Evolutionary conservation across 2,797 vertebrate species (phyloP).

Genomic region (Thripadectes ignobilis): DNA sequence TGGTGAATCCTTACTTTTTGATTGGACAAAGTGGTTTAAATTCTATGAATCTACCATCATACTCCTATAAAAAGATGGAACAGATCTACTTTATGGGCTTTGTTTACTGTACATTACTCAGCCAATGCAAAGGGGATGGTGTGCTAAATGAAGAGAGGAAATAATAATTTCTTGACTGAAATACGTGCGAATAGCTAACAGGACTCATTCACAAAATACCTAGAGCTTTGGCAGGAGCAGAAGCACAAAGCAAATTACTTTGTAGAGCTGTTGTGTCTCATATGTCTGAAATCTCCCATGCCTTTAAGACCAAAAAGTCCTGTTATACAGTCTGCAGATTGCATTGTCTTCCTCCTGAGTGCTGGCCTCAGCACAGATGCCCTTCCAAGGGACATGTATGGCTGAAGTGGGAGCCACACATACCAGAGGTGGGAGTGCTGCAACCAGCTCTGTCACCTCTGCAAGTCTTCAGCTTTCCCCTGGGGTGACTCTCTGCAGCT

Average conservation of each 20-base stretch:
- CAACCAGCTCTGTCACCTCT: neutral
- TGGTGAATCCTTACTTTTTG: neutral
- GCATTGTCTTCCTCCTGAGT: neutral
- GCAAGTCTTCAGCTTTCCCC: neutral
- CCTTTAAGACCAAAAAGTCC: neutral
- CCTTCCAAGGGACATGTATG: neutral
- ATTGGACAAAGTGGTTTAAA: neutral
- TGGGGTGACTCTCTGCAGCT: rapidly evolving
- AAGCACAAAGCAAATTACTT: neutral
- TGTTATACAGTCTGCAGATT: neutral
- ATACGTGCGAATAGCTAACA: neutral
- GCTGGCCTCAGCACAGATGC: neutral
- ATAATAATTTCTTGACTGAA: neutral
- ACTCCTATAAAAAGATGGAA: neutral
- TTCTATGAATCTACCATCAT: neutral
- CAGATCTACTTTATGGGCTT: neutral
- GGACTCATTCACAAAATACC: neutral
- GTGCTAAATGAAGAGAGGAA: neutral
- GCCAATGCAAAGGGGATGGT: neutral
- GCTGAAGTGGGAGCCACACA: neutral
- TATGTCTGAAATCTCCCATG: neutral
- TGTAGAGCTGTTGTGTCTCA: neutral
- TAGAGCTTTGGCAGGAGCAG: neutral
- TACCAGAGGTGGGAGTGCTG: neutral
- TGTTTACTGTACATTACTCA: neutral